Conservation (phyloP, 2,797 vertebrate species). For the Chelmon rostratus region DNA sequence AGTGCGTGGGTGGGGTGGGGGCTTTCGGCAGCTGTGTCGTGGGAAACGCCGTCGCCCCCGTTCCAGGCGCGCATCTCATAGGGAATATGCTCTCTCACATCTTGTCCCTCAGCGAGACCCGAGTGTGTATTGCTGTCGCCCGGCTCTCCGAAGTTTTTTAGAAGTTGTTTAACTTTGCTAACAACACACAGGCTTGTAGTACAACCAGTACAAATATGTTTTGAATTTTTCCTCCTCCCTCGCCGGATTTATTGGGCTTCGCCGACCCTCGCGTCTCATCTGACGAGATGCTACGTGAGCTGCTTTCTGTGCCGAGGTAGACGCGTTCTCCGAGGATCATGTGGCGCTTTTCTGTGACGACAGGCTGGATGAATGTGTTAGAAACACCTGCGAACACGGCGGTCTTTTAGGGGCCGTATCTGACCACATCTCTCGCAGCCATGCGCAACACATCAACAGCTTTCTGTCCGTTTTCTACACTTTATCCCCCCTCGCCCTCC, state of each 20-base stretch:
- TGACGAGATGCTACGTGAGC: constrained; percentile 21
- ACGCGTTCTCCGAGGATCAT: constrained; percentile 34
- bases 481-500: not conserved
- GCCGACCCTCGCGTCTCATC: constrained; percentile 26
- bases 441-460: constrained; percentile 6
- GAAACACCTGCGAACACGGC: constrained; percentile 19
- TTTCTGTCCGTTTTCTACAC: constrained; percentile 20
- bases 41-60: constrained; percentile 47
- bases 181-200: constrained; percentile 50
- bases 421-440: constrained; percentile 5
- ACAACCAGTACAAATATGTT: constrained; percentile 59
- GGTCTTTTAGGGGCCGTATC: constrained; percentile 2
- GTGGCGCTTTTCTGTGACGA: not conserved
- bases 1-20: constrained; percentile 25
- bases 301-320: constrained; percentile 6
- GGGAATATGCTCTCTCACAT: constrained; percentile 74
- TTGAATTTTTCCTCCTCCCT: constrained; percentile 13
- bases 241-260: constrained; percentile 32
- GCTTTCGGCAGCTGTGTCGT: constrained; percentile 36
- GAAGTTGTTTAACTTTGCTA: constrained; percentile 75
- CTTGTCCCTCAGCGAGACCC: constrained; percentile 73
- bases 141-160: constrained; percentile 65
- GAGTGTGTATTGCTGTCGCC: constrained; percentile 61
- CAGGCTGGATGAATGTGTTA: not conserved
- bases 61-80: constrained; percentile 66